These are phyloP conservation scores for Ennomos erosarius DNA, from an alignment of 2,888 invertebrate species.

Conservation along the genomic window DNA sequence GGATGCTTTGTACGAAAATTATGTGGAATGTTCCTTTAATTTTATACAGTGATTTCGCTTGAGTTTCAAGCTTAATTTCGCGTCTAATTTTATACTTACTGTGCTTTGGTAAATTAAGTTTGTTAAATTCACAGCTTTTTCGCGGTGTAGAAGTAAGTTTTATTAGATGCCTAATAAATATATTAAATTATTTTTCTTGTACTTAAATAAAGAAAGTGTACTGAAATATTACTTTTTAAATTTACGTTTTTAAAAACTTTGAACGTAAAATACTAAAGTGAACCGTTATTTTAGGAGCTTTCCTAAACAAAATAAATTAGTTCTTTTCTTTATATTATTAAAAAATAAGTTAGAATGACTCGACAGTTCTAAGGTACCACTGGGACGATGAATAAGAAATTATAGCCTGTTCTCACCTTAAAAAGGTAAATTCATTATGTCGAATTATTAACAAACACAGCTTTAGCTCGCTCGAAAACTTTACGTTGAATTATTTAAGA, in stretches of 20 bases:
- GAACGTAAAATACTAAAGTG: too few relatives aligned
- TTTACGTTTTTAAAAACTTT: too few relatives aligned
- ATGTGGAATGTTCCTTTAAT: constrained; percentile 44
- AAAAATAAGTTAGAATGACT: constrained; percentile 7
- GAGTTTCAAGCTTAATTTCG: constrained; percentile 26
- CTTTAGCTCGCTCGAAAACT: constrained; percentile 62
- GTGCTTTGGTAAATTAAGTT: constrained; percentile 20
- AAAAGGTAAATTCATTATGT: constrained; percentile 45
- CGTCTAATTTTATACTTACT: constrained; percentile 20
- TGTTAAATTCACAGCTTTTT: constrained; percentile 25
- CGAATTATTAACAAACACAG: constrained; percentile 60
- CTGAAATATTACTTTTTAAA: too few relatives aligned
- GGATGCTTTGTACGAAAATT: constrained; percentile 40
- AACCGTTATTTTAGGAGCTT: too few relatives aligned
- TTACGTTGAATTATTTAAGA: constrained; percentile 74
- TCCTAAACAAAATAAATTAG: too few relatives aligned
- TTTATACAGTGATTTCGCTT: constrained; percentile 36
- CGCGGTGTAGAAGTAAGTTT: not conserved
- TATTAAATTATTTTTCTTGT: too few relatives aligned
- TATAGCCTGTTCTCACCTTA: constrained; percentile 23
- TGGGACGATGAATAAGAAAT: constrained; percentile 27
- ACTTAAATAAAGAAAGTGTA: too few relatives aligned
- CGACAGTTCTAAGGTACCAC: constrained; percentile 5
- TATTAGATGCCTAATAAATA: too few relatives aligned
- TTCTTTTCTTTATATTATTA: constrained; percentile 12